Evolutionary conservation across 2,113 vertebrate genomes (phyloP).

Genomic region (Hippotragus niger): DNA sequence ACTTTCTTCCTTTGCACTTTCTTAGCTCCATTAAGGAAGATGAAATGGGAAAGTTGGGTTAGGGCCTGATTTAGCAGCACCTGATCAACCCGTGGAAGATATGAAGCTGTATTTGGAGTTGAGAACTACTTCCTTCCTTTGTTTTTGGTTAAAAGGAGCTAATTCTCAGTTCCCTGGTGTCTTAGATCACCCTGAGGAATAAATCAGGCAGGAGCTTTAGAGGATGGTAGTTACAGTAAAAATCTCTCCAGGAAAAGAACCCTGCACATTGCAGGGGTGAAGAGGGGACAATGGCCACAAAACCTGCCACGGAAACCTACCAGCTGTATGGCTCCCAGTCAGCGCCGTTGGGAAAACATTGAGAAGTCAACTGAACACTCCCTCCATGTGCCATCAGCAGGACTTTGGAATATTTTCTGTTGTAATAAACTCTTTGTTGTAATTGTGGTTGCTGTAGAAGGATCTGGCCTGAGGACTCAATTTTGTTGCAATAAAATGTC

Average conservation of each 20-base stretch:
- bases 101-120: neutral
- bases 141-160: neutral
- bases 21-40: neutral
- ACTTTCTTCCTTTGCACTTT: neutral
- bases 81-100: neutral
- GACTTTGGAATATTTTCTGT: neutral
- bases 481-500: constrained; percentile 9
- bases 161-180: neutral
- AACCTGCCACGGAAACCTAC: neutral
- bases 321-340: neutral
- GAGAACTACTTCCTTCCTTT: neutral
- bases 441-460: neutral
- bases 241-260: neutral
- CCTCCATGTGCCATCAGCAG: neutral
- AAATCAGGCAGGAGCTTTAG: neutral
- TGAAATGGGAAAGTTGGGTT: neutral
- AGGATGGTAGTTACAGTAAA: neutral
- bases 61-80: neutral
- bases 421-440: constrained; percentile 4
- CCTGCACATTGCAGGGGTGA: neutral
- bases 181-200: neutral
- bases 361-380: neutral
- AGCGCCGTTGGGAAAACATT: neutral
- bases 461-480: neutral
- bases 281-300: neutral